These are phyloP conservation scores for Apis dorsata DNA, from an alignment of 1,140 invertebrate species.

Conservation along the genomic window DNA sequence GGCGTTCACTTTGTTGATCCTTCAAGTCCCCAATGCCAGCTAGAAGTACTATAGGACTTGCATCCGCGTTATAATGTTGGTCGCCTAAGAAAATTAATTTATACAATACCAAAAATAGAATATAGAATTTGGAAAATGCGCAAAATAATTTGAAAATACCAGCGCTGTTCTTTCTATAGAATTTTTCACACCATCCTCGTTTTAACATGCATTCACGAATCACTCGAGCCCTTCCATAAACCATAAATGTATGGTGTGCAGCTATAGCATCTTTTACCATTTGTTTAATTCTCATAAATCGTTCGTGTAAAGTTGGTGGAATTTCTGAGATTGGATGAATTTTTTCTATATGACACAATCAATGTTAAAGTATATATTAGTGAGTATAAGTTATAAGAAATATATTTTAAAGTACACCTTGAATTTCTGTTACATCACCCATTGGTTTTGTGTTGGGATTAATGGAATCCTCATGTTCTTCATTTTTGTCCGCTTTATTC, in stretches of 20 bases:
- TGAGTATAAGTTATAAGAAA: background rate
- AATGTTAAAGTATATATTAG: background rate
- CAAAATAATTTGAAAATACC: slow-evolving; percentile 29
- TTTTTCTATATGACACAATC: background rate
- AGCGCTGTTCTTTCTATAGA: slow-evolving; percentile 66
- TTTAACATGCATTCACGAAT: slow-evolving; percentile 75
- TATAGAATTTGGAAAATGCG: background rate
- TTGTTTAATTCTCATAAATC: slow-evolving; percentile 71
- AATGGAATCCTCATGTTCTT: slow-evolving; percentile 10
- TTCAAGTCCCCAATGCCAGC: slow-evolving; percentile 72
- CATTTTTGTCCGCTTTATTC: slow-evolving; percentile 50
- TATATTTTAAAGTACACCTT: background rate
- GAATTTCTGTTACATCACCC: background rate
- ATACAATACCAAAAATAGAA: background rate
- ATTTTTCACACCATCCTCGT: slow-evolving; percentile 77
- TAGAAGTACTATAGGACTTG: slow-evolving; percentile 71
- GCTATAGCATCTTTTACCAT: slow-evolving; percentile 73
- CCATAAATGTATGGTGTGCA: slow-evolving; percentile 75
- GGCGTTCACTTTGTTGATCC: slow-evolving; percentile 71
- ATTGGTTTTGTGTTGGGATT: slow-evolving; percentile 5
- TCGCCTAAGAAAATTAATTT: slow-evolving; percentile 53
- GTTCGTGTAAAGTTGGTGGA: slow-evolving; percentile 69
- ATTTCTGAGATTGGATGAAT: slow-evolving; percentile 41
- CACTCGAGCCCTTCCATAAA: slow-evolving; percentile 75
- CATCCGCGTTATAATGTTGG: slow-evolving; percentile 68